These are phyloP conservation scores for Rhinatrema bivittatum DNA, from an alignment of 2,797 vertebrate species.

Conservation along the genomic window DNA sequence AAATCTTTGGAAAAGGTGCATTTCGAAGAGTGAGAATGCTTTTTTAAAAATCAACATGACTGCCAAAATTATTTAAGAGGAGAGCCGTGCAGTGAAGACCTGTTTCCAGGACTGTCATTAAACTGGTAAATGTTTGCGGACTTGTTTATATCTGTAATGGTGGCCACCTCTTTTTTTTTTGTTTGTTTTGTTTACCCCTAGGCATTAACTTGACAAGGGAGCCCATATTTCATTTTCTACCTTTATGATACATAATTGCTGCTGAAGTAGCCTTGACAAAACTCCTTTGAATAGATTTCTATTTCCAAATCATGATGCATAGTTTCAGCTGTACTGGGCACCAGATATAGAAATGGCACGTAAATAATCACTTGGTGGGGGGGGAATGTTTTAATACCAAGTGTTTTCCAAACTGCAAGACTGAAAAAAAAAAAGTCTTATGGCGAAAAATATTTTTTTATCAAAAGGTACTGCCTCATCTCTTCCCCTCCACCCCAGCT, in stretches of 20 bases:
- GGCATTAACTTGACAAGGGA: slow-evolving; percentile 19
- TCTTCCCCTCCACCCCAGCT: no score
- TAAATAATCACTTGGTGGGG: slow-evolving; percentile 7
- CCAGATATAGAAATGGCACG: slow-evolving; percentile 12
- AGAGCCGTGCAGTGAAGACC: no score
- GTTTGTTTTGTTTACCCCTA: slow-evolving; percentile 16
- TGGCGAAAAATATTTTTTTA: no score
- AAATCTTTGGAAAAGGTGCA: slow-evolving; percentile 45
- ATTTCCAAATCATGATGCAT: slow-evolving; percentile 6
- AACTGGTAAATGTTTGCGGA: slow-evolving; percentile 54
- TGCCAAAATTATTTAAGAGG: slow-evolving; percentile 21
- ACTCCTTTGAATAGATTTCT: neutral
- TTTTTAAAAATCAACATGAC: slow-evolving; percentile 44
- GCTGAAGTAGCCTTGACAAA: slow-evolving; percentile 20
- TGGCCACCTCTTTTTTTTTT: slow-evolving; percentile 43
- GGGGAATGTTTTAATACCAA: slow-evolving; percentile 19
- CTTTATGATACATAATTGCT: slow-evolving; percentile 17
- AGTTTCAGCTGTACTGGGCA: slow-evolving; percentile 1
- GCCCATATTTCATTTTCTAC: slow-evolving; percentile 23
- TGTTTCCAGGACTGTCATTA: slow-evolving; percentile 57
- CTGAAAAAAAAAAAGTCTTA: slow-evolving; percentile 2
- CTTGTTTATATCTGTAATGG: slow-evolving; percentile 52
- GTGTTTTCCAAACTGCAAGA: slow-evolving; percentile 10
- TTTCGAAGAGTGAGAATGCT: slow-evolving; percentile 43
- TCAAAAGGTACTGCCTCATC: no score